These are phyloP conservation scores for Montipora sp. DNA, from an alignment of 64 coral and sea anemone genomes.

Conservation along the genomic window DNA sequence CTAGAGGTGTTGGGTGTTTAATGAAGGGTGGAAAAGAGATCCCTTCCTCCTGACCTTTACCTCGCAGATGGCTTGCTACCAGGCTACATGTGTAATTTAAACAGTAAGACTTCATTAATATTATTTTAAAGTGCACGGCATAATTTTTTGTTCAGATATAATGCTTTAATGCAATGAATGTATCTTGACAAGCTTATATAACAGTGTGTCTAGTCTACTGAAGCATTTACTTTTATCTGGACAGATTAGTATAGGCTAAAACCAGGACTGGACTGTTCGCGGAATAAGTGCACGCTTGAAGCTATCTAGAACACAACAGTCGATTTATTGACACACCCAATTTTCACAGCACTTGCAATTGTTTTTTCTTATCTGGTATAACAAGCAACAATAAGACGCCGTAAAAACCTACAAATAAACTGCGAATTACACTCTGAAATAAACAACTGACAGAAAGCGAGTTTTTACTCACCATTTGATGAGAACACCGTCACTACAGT, in stretches of 20 bases:
- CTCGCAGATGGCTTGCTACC: background rate
- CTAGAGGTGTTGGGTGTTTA: background rate
- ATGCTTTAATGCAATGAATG: background rate
- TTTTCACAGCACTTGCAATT: too few relatives aligned
- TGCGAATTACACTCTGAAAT: too few relatives aligned
- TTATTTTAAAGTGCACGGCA: background rate
- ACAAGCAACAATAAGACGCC: too few relatives aligned
- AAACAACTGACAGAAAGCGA: too few relatives aligned
- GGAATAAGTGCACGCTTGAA: too few relatives aligned
- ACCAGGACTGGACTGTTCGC: too few relatives aligned
- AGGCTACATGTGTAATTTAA: background rate
- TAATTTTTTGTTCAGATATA: background rate
- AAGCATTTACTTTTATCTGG: conserved; percentile 21
- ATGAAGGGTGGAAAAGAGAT: background rate
- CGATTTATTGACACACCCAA: too few relatives aligned
- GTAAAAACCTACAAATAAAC: too few relatives aligned
- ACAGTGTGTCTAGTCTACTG: conserved; percentile 34
- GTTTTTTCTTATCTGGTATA: too few relatives aligned
- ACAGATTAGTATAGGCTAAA: background rate
- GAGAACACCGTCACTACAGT: too few relatives aligned
- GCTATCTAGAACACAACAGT: too few relatives aligned
- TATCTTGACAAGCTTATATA: conserved; percentile 1
- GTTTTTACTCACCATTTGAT: too few relatives aligned
- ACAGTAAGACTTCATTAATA: background rate
- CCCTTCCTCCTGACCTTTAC: background rate